Base-by-base conservation (phyloP, 2,888 invertebrate species). In the Dysmachus trigonus region DNA sequence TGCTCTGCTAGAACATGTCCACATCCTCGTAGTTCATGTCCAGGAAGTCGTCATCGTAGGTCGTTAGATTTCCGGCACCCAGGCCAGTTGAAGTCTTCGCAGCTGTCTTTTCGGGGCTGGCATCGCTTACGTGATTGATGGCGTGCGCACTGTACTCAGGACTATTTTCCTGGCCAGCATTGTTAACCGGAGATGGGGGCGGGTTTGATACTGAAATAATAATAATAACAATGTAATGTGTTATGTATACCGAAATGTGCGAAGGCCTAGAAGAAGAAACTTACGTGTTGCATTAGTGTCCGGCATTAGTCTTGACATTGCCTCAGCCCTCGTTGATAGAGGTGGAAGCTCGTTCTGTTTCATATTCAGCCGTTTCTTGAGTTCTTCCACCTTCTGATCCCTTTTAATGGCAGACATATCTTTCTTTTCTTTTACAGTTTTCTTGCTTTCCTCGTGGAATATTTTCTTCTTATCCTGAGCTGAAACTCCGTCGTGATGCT, bases 171-270 rank as follows among this genome's bases (percentile, higher is more conserved):
- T 94, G 94, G 3, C 92, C 91, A 18, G 95, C 94, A 91, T 95
- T 95, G 0, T 95, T 96, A 41, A 95, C 96, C 0, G 96, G 96
- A 33, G 96, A 96, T 5, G 96, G 96, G 13, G 96, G 96, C 74
- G 96, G 96, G 92, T 96, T 96, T 1, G 92, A 92, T 85, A 92
- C 92, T 91, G 71, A 62, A 62, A 62, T 13, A 22, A 7, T 22
- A 1, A 7, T 41, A 88, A 87, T n/a, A n/a, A n/a, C n/a, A n/a
- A n/a, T n/a, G n/a, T n/a, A n/a, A n/a, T n/a, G n/a, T 33, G 85
- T 71, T 81, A 85, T 86, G n/a, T n/a, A 47, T 47, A 47, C 47
- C 10, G 22, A 27, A 0, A 71, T 22, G 22, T 18, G 8, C 41
- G 7, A 15, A 22, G 0, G 3, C 6, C 27, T 18, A 41, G 38